Base-by-base conservation (phyloP, 2,888 invertebrate species). In the Ochropleura plecta region DNA sequence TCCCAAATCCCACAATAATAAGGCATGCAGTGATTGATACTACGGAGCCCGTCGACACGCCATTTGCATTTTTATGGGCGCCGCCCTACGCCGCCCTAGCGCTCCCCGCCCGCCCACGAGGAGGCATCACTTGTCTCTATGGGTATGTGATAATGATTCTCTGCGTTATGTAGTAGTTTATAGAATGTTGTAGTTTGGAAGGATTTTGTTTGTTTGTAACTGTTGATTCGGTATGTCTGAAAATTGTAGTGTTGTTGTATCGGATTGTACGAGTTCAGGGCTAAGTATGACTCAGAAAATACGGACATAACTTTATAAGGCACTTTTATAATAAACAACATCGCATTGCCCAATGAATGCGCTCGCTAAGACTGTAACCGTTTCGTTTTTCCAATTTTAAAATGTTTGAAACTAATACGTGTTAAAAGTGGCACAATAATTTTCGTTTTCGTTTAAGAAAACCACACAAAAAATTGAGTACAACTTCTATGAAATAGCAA, bases 51-150 rank as follows among this genome's bases (percentile, higher is more conserved):
- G 97, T 96, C 97, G 96, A 97, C 97, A 95, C 94, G 95, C 94
- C 96, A 97, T 97, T 97, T 97, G 97, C 95, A 95, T 95, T 94
- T 95, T 95, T 95, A 95, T 96, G 93, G 92, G 92, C 91, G 90
- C 91, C 91, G 91, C 92, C 91, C 91, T 79, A 77, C 88, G 84
- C 85, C 85, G 76, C 83, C 87, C 78, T 79, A 55, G 78, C 69
- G 49, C 49, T 70, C 90, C 70, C 77, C 82, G 86, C 86, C 88
- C 88, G 84, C 85, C 88, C 86, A 67, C 76, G 81, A 73, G 70
- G 68, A 79, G 84, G 84, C 86, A 78, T 60, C 44, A 57, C 20
- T 42, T 82, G 78, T 78, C 82, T 77, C 81, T 81, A 70, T 65
- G 82, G 67, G 68, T 79, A 70, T 70, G 81, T 78, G 79, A 82